Base-by-base conservation (phyloP, 2,888 invertebrate genomes). In the Fragum sueziense region DNA sequence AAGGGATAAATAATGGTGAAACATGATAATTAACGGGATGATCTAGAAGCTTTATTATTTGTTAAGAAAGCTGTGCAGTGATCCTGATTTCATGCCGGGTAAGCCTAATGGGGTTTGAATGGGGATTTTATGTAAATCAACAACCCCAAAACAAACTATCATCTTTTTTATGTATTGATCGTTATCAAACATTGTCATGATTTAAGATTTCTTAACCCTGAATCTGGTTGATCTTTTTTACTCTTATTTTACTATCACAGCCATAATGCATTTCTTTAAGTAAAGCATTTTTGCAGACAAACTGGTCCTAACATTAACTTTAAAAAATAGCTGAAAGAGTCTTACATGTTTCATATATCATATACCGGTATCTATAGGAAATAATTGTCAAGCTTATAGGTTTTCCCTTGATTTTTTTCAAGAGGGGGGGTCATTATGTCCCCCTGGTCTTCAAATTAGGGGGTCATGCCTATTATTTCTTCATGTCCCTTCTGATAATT, bases 121-220 rank as follows among this genome's bases (percentile, higher is more conserved):
- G 84, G 82, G 79, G 80, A 80, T 84, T 84, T 84, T 84, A 84
- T 84, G 84, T 73, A 82, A 80, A 84, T 84, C 52, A 17, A 41
- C 68, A 52, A 37, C 69, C 68, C 71, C 71, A 74, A 74, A 74
- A 47, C 74, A 77, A 65, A 70, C 61, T 71, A 73, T 74, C 67
- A 65, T 65, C 65, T 65, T 65, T 27, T 65, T 65, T 65, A 65
- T 65, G 65, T 65, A 65, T 65, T 65, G 65, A 65, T 65, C 65
- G 33, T 65, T 65, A 65, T 65, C 65, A 65, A 41, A 41, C 41
- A 25, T 65, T 41, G 41, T 65, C 65, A 65, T 65, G 65, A 65
- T 65, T 65, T 65, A 47, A 4, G 47, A 47, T 47, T 47, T 47
- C 47, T 47, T 9, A 41, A 41, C 41, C n/a, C 17, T 47, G 47